Percentiles rank a stretch among this genome's conserved stretches.
phyloP scores from a whole-genome alignment of 53 echinoderm and acorn worm species.

The Paracentrotus lividus region DNA sequence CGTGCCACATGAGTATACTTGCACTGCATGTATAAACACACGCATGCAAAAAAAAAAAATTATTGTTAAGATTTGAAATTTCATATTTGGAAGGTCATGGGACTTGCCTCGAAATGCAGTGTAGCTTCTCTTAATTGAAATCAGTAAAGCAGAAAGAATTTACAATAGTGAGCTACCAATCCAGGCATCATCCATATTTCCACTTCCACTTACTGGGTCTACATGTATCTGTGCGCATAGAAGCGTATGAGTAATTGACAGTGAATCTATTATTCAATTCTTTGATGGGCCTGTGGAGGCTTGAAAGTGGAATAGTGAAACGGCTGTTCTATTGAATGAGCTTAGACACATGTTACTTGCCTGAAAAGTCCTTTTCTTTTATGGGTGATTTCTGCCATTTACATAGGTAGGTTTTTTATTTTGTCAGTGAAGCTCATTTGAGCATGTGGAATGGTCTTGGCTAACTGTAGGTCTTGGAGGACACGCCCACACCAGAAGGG shows the following conservation, averaged over 20 bases:
- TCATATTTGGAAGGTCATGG: too few relatives aligned
- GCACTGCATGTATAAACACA: too few relatives aligned
- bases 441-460: not conserved
- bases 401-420: not conserved
- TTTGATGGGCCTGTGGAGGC: not conserved
- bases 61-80: too few relatives aligned
- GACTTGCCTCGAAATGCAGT: too few relatives aligned
- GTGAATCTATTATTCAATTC: slow-evolving; percentile 7
- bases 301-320: not conserved
- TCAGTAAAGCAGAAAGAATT: not conserved
- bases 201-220: not conserved
- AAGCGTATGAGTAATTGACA: slow-evolving; percentile 47
- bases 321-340: not conserved
- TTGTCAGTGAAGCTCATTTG: not conserved
- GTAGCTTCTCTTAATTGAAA: not conserved
- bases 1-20: too few relatives aligned
- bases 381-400: not conserved
- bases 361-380: not conserved
- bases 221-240: not conserved
- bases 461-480: too few relatives aligned
- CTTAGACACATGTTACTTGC: not conserved
- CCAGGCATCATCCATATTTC: not conserved
- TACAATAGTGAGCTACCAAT: not conserved
- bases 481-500: too few relatives aligned
- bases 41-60: too few relatives aligned